Conservation (phyloP, 2,797 vertebrate species). For the Periparus ater region DNA sequence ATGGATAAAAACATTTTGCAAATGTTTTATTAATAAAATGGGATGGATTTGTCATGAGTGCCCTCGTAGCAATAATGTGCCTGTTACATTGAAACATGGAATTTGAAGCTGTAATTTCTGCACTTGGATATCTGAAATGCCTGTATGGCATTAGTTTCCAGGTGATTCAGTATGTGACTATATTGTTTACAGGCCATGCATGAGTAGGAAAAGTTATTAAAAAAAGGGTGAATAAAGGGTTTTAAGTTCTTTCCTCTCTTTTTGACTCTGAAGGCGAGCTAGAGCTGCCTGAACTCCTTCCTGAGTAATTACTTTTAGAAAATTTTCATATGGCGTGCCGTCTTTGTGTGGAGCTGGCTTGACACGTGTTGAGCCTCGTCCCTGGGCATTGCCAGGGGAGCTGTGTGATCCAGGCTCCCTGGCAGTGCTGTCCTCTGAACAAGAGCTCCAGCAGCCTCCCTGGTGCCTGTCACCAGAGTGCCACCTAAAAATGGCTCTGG, state of each 20-base stretch:
- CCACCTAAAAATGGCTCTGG: neutral
- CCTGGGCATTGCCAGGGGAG: neutral
- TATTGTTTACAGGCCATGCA: neutral
- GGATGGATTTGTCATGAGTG: neutral
- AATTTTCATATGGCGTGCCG: rapidly evolving
- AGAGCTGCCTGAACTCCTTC: neutral
- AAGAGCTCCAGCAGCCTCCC: rapidly evolving
- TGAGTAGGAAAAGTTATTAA: neutral
- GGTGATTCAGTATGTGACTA: neutral
- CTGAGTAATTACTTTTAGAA: neutral
- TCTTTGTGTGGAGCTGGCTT: neutral
- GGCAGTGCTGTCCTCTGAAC: neutral
- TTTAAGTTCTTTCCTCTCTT: neutral
- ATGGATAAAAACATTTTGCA: neutral
- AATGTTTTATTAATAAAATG: constrained; percentile 19
- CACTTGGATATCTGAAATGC: neutral
- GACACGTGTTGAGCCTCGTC: rapidly evolving
- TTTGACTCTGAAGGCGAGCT: neutral
- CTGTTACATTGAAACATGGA: neutral
- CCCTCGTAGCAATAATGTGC: neutral
- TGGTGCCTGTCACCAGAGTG: neutral
- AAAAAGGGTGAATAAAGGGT: neutral
- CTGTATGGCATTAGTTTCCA: neutral
- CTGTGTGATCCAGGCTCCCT: neutral
- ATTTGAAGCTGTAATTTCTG: neutral